Base-by-base conservation (phyloP, 2,888 invertebrate genomes). In the Acronicta psi region DNA sequence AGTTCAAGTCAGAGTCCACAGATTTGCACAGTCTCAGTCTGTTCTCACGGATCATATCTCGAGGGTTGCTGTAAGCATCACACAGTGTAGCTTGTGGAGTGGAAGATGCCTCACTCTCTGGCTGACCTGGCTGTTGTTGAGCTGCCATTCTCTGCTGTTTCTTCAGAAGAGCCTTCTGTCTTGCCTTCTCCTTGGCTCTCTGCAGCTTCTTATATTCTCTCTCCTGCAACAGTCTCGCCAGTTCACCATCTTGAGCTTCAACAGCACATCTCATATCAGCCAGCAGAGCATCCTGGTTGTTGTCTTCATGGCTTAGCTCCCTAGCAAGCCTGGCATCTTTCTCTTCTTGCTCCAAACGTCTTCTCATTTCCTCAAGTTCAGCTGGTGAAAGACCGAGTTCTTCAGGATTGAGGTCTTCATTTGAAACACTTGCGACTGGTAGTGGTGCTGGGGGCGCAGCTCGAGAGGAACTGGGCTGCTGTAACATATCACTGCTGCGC, bases 181-280 rank as follows among this genome's bases (percentile, higher is more conserved):
- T 84, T 0, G 94, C 93, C 66, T 92, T 94, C 61, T 94, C 94
- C 69, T 94, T 94, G 17, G 94, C 94, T 58, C 90, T 78, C 64
- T 94, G 94, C 9, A 94, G 79, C 63, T 94, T 94, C 56, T 94
- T 94, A 63, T 94, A 94, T 69, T 94, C 94, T 55, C 94, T 77
- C 55, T 94, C 94, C 63, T 94, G 94, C 4, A 94, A 83, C 44
- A 94, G 73, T 37, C 93, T 77, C 0, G 94, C 94, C 0, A 94
- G 82, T 61, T 94, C 94, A 37, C 91, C 86, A 60, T 94, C 94
- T 51, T 94, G 94, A n/a, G 92, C 94, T 69, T 94, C 94, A 6
- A 94, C 94, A 2, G 94, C 94, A 79, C 88, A 93, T 60, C 87
- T 87, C 94, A 94, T 93, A 56, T 94, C 94, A 9, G 93, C 89